Base-by-base conservation (phyloP, 2,797 vertebrate species). In the Remorina albescens region DNA sequence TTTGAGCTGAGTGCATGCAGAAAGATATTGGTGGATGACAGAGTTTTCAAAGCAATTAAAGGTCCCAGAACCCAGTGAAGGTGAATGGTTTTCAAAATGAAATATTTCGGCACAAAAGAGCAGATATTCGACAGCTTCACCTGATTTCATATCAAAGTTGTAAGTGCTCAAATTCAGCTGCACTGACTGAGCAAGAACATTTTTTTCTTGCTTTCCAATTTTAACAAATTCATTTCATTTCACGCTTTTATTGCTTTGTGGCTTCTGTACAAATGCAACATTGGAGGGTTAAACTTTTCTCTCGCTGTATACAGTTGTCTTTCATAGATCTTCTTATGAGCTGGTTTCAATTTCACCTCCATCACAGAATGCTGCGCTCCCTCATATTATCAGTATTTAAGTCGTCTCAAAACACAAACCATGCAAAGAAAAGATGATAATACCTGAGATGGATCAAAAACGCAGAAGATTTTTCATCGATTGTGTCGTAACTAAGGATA, bases 371-470 rank as follows among this genome's bases (percentile, higher is more conserved):
- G 39, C 39, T 42, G 6, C 37, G 34, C 47, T 70, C 54, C 32
- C 60, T 58, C 21, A 13, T 49, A 19, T 19, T 19, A 59, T 67
- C 59, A 41, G 30, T 42, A 49, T 67, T 84, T 53, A 68, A 67
- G 84, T 73, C 65, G 26, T 47, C 59, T 75, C 44, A 70, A 54
- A 73, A 49, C 10, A 55, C 21, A 63, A 76, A 75, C 41, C 41
- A 49, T 3, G 6, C 54, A 63, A 49, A 75, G 58, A 79, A 80
- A 59, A 66, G 37, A 55, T 58, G 65, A 60, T 78, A 59, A 84
- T 36, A 82, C 66, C 74, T 75, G 46, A 34, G 62, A 82, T 88
- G 12, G 78, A 88, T 89, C 46, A 81, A 81, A n/a, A 90, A 81
- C 23, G 61, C 26, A 56, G 82, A 77, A 87, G 86, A 88, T 78